Conservation (phyloP, 1,140 invertebrate species). For the Drosophila lini region DNA sequence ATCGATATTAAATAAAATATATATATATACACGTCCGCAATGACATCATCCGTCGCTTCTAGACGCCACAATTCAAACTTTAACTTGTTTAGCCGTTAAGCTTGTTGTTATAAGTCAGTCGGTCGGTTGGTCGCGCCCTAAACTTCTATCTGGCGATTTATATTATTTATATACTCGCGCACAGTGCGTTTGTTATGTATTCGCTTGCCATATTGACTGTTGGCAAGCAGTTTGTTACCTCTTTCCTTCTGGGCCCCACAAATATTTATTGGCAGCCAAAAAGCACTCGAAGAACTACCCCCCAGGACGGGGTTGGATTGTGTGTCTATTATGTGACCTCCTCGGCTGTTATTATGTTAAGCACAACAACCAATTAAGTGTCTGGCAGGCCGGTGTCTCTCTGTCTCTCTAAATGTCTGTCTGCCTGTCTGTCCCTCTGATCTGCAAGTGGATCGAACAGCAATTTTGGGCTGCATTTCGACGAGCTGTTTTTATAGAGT, state of each 20-base stretch:
- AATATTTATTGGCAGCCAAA: slow-evolving; percentile 75
- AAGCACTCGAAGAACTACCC: slow-evolving; percentile 62
- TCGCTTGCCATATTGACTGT: slow-evolving; percentile 46
- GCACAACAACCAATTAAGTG: slow-evolving; percentile 80
- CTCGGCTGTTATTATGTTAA: slow-evolving; percentile 75
- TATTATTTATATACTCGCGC: slow-evolving; percentile 69
- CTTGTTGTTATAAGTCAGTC: slow-evolving; percentile 64
- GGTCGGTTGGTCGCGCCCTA: slow-evolving; percentile 61
- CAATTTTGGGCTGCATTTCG: slow-evolving; percentile 36
- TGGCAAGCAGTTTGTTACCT: slow-evolving; percentile 75
- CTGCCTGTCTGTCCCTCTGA: slow-evolving; percentile 25
- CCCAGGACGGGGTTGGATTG: slow-evolving; percentile 15
- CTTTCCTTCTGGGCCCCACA: slow-evolving; percentile 49
- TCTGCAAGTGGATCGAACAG: slow-evolving; percentile 29
- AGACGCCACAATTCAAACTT: slow-evolving; percentile 47
- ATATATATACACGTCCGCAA: slow-evolving; percentile 34
- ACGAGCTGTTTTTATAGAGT: background rate
- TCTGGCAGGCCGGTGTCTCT: slow-evolving; percentile 45
- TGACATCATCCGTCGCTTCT: slow-evolving; percentile 65
- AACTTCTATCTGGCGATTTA: slow-evolving; percentile 65
- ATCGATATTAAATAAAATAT: slow-evolving; percentile 62
- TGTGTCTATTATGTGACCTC: slow-evolving; percentile 75
- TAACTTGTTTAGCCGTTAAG: slow-evolving; percentile 56
- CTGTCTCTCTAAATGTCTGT: slow-evolving; percentile 5
- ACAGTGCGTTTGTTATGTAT: slow-evolving; percentile 75